Base-by-base conservation (phyloP, 2,888 invertebrate genomes). In the Elegia similella region DNA sequence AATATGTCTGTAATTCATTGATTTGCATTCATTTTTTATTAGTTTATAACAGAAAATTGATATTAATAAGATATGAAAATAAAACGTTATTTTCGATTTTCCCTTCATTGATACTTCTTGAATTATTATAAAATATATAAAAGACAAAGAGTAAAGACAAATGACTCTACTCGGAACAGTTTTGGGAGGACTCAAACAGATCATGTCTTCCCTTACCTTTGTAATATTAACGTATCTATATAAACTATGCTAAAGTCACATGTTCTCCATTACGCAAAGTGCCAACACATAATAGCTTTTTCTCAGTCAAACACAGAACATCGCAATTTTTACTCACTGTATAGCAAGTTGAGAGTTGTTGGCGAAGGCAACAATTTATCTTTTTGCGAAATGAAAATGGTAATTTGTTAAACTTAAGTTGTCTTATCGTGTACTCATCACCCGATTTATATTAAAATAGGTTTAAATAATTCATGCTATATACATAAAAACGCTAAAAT, bases 151-250 rank as follows among this genome's bases (percentile, higher is more conserved):
- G 2, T 23, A 23, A 23, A 46, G 17, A 46, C 8, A 46, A 46
- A 46, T 23, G 8, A 46, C 16, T 46, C 30, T 30, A 23, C 54
- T 43, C 30, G 29, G 38, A 6, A 29, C 3, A 42, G 54, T 59
- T 62, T 61, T 59, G 61, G 56, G 62, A 62, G 62, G 55, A 61
- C 57, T 61, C 61, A 59, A 48, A 59, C 62, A 53, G 62, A 64
- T 64, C 61, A 62, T 61, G 64, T 64, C 64, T 64, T 64, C 64
- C 64, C 62, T 64, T 61, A 62, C 59, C 64, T 60, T 59, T 62
- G 56, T 64, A 61, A 61, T 59, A 61, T 61, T 62, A 61, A 57
- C 53, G 61, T 62, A 64, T 42, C 38, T 52, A 60, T 61, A 62
- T 62, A 58, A 62, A 62, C 61, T 61, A 48, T 62, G 60, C 61